These are phyloP conservation scores for Diarsia rubi DNA, from an alignment of 2,888 invertebrate genomes.

Conservation along the genomic window DNA sequence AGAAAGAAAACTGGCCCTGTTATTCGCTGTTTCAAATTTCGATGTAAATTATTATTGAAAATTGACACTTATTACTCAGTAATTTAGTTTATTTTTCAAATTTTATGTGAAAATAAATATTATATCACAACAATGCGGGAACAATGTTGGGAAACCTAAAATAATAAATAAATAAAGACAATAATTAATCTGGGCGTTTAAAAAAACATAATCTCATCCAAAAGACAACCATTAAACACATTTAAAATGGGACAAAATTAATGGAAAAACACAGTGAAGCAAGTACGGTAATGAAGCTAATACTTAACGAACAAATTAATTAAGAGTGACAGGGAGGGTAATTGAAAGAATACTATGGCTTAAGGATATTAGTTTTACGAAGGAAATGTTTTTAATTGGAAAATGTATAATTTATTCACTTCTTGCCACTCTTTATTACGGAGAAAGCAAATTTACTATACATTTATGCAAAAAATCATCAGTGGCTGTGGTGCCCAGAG, in stretches of 20 bases:
- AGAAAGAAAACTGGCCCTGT: background rate
- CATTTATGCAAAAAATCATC: background rate
- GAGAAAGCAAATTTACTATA: background rate
- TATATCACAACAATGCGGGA: no score
- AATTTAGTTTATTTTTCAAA: no score
- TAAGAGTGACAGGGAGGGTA: conserved; percentile 63
- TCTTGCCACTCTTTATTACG: conserved; percentile 7
- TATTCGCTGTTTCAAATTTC: no score
- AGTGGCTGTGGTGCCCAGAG: background rate
- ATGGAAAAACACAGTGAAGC: conserved; percentile 23
- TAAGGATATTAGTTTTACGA: conserved; percentile 37
- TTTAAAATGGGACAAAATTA: conserved; percentile 32
- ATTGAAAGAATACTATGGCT: conserved; percentile 61
- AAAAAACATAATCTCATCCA: background rate
- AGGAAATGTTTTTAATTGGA: conserved; percentile 50
- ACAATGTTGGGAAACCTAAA: no score
- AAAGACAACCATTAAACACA: conserved; percentile 8
- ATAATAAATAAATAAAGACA: background rate
- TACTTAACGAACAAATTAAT: conserved; percentile 63
- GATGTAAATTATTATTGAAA: no score
- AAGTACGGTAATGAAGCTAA: conserved; percentile 49
- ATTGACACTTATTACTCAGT: no score
- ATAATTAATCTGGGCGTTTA: no score
- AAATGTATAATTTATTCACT: conserved; percentile 34
- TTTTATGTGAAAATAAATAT: no score